Evolutionary conservation across 2,113 vertebrate species (phyloP), one percentile per base, ranked within the genome.

Genomic region (Malurus melanocephalus): DNA sequence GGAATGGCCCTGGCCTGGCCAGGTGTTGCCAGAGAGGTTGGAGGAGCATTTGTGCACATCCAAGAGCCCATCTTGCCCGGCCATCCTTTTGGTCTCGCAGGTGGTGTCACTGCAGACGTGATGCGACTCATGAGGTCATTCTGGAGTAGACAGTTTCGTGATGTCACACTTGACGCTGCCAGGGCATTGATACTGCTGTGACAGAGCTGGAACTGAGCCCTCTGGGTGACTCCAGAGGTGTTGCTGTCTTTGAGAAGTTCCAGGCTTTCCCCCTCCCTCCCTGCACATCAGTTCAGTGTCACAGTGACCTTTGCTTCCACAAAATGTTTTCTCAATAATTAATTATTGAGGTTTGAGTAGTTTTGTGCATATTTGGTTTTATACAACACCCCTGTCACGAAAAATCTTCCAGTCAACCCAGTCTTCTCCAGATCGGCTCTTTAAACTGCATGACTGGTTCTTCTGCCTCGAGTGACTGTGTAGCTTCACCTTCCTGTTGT

Each of bases 11-110:
- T 13, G 49, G 19, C 7, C 2, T 3, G 3, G 15, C 24, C 0
- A 2, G 38, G 32, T 16, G 30, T 7, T 28, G 32, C 1, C 1
- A 46, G 16, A 8, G 21, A 15, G 8, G 13, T 46, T 6, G 22
- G 59, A 43, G 74, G 48, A 79, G 61, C 26, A 0, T 1, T 20
- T 17, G 23, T 32, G 51, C 38, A 33, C 32, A 10, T 30, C 40
- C 49, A 6, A 46, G 21, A 38, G n/a, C n/a, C n/a, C 24, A 11
- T 0, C 21, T 22, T 45, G 35, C 43, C 21, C 0, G 0, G 62
- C 52, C 13, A 2, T 57, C 13, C 43, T 42, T 24, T 26, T 0
- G 0, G 17, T 66, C 73, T 45, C 1, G 0, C 8, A 5, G 55
- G 4, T 1, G 6, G 8, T 6, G 3, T 27, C 73, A 11, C 69